Evolutionary conservation across 2,113 vertebrate genomes (phyloP), one percentile per base, ranked within the genome.

Genomic region (Ondatra zibethicus): DNA sequence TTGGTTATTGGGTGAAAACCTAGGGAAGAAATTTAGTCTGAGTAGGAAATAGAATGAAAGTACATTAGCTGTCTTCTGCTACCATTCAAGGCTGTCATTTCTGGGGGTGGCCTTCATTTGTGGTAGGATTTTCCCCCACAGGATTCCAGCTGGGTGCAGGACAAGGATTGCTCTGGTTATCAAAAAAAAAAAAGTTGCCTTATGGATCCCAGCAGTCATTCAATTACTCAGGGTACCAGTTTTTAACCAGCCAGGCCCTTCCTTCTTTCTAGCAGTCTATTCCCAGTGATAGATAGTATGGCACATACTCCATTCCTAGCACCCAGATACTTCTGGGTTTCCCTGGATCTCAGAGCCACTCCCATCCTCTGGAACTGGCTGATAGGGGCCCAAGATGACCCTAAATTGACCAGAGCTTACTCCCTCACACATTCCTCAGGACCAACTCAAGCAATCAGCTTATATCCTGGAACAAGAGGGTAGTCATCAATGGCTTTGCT

Each of bases 1-100:
- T 94, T 81, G 80, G 84, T 76, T 93, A 36, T 88, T 92, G 81
- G 47, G 73, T 92, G 42, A 70, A 95, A 97, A 90, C 87, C n/a
- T 39, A 16, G 65, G 45, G 47, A 68, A 92, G 66, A 96, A 68
- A 66, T 80, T 66, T 50, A 80, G 55, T 42, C 87, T 94, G 77
- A 91, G 33, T 65, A 73, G 65, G 58, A 96, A 88, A 73, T 47
- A 5, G 68, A 78, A 89, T 91, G 85, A 78, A 85, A 91, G 19
- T 63, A 58, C 19, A 21, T 63, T 93, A 88, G 55, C 75, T 70
- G 86, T 92, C 89, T 78, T 96, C 80, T 58, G 11, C 52, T 58
- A 29, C 45, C 16, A 70, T 61, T 81, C 50, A 21, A 80, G 55
- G n/a, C 36, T 52, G 66, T 77, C 70, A 10, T 80, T 65, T 75